Evolutionary conservation across 2,888 invertebrate species (phyloP).

Genomic region (Scaptomyza tumidula): DNA sequence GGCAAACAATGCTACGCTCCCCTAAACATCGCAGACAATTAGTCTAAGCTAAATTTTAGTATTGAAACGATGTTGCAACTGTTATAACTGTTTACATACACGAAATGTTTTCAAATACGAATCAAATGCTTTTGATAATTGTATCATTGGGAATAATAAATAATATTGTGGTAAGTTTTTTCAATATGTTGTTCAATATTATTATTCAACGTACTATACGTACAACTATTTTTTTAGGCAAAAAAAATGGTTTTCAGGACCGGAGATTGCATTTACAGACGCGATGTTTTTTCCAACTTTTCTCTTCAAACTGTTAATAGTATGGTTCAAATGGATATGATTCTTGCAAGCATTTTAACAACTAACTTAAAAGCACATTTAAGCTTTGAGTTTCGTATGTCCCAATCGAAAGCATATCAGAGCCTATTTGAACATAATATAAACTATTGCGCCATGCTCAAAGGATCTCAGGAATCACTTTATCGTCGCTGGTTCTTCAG

Average conservation of each 20-base stretch:
- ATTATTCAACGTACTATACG: background rate
- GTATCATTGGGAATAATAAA: background rate
- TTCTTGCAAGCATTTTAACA: slow-evolving; percentile 13
- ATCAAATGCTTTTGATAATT: slow-evolving; percentile 6
- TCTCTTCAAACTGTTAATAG: slow-evolving; percentile 31
- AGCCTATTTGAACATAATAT: slow-evolving; percentile 62
- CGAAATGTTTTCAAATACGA: slow-evolving; percentile 13
- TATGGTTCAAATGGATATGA: slow-evolving; percentile 46
- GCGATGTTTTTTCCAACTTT: slow-evolving; percentile 57
- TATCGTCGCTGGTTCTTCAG: slow-evolving; percentile 51
- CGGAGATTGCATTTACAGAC: slow-evolving; percentile 41
- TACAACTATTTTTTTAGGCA: slow-evolving; percentile 23
- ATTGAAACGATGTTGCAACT: slow-evolving; percentile 6
- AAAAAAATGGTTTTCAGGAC: slow-evolving; percentile 46
- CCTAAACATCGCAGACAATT: background rate
- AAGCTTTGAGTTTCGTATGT: slow-evolving; percentile 55
- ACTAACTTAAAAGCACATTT: slow-evolving; percentile 57
- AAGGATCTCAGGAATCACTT: slow-evolving; percentile 41
- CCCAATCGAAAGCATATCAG: slow-evolving; percentile 47
- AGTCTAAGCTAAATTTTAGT: background rate
- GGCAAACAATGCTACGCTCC: slow-evolving; percentile 7
- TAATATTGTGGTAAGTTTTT: background rate
- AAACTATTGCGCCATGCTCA: slow-evolving; percentile 55
- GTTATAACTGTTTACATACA: no score
- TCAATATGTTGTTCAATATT: fast-evolving